A percentile compares a stretch with the other conserved stretches of the same genome.
Conservation (phyloP, 2,888 invertebrate species). For the Drosophila buzzatii region DNA sequence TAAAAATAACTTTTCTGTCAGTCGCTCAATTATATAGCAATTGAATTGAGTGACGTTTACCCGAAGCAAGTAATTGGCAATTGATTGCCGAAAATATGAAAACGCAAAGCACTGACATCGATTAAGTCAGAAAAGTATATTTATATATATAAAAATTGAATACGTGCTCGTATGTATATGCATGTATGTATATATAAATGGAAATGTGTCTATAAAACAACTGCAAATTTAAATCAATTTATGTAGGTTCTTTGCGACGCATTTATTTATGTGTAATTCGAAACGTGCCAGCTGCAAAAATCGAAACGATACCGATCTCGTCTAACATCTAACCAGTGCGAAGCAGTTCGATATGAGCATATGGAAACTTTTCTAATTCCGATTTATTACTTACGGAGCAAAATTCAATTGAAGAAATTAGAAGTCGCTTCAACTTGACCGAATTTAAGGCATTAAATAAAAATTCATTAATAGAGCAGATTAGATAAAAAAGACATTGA, state of each 20-base stretch:
- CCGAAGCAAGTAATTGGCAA: slow-evolving; percentile 44
- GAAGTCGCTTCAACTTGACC: slow-evolving; percentile 66
- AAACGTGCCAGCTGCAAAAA: slow-evolving; percentile 67
- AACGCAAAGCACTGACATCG: slow-evolving; percentile 35
- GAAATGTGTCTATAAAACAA: slow-evolving; percentile 25
- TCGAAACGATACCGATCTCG: slow-evolving; percentile 40
- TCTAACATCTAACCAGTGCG: slow-evolving; percentile 51
- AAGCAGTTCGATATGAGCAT: slow-evolving; percentile 46
- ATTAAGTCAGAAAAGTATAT: slow-evolving; percentile 16
- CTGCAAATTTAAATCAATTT: slow-evolving; percentile 75
- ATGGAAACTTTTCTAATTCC: slow-evolving; percentile 40
- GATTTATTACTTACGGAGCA: slow-evolving; percentile 23
- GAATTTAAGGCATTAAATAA: slow-evolving; percentile 32
- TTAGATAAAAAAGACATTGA: slow-evolving; percentile 65
- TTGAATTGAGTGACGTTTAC: slow-evolving; percentile 59
- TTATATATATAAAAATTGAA: background rate
- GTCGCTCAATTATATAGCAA: slow-evolving; percentile 61
- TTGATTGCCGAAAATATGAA: slow-evolving; percentile 73
- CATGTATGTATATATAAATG: background rate
- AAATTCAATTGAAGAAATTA: slow-evolving; percentile 43
- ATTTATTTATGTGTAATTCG: slow-evolving; percentile 62
- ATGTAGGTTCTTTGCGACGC: slow-evolving; percentile 58
- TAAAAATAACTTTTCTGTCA: slow-evolving; percentile 10
- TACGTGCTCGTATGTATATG: background rate
- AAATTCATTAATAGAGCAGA: slow-evolving; percentile 28